Percentiles rank a stretch among this genome's conserved stretches.
These are phyloP conservation scores for Petrocephalus microphthalmus DNA, from an alignment of 2,113 vertebrate genomes.

Conservation along the genomic window DNA sequence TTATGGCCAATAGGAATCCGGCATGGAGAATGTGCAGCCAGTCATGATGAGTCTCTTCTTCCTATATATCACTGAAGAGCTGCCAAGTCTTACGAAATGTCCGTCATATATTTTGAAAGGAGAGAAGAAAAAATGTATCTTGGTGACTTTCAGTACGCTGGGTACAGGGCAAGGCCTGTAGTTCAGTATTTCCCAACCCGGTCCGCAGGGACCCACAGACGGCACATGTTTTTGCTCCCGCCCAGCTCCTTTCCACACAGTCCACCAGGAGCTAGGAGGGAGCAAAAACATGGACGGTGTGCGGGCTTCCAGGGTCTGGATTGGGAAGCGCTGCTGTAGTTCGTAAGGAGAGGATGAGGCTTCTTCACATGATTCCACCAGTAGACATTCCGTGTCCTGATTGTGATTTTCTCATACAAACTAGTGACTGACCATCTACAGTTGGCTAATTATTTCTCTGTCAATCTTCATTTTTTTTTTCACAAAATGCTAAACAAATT, in stretches of 20 bases:
- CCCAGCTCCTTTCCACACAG: not conserved
- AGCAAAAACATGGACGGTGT: not conserved
- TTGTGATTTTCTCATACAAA: too few relatives aligned
- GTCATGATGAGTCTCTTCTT: not conserved
- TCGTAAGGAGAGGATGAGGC: too few relatives aligned
- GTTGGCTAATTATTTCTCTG: too few relatives aligned
- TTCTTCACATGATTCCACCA: too few relatives aligned
- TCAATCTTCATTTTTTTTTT: not conserved
- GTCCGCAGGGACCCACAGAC: not conserved
- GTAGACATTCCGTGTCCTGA: too few relatives aligned
- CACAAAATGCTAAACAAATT: not conserved
- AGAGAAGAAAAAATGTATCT: not conserved
- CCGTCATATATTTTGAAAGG: not conserved
- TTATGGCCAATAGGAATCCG: slow-evolving; percentile 25
- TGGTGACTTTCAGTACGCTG: not conserved
- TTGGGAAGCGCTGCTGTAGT: too few relatives aligned
- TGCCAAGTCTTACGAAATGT: not conserved
- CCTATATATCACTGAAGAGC: not conserved
- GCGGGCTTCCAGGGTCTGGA: too few relatives aligned
- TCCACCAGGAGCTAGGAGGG: not conserved
- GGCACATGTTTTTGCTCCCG: not conserved
- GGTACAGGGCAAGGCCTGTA: not conserved
- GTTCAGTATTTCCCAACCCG: not conserved
- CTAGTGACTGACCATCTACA: too few relatives aligned
- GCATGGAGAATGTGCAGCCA: not conserved